These are phyloP conservation scores for Acestrorhynchus altus DNA, from an alignment of 2,797 vertebrate genomes.

Conservation along the genomic window DNA sequence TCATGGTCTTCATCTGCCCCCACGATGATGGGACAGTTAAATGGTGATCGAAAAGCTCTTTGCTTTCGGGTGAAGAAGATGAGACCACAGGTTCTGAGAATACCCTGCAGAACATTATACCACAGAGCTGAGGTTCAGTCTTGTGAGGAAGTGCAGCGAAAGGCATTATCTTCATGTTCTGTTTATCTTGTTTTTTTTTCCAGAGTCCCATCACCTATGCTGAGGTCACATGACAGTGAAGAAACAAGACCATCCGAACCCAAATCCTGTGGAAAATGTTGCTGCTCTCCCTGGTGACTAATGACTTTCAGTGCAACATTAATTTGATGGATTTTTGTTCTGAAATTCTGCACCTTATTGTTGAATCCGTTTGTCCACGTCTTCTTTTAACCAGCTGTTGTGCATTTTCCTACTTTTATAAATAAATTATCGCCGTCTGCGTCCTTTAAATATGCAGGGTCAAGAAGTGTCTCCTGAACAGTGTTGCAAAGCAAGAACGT, in stretches of 20 bases:
- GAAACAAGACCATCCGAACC: background rate
- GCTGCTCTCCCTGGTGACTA: conserved; percentile 42
- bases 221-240: conserved; percentile 94
- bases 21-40: too few species aligned
- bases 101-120: background rate
- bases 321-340: conserved; percentile 19
- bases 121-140: background rate
- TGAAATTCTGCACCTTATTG: conserved; percentile 8
- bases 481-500: conserved; percentile 18
- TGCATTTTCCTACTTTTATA: conserved; percentile 56
- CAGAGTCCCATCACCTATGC: conserved; percentile 90
- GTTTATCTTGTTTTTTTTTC: conserved; percentile 23
- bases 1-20: too few species aligned
- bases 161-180: background rate
- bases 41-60: background rate
- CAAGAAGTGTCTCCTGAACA: too few species aligned
- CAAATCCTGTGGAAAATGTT: conserved; percentile 14
- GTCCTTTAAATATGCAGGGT: conserved; percentile 19
- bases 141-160: background rate
- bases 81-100: background rate
- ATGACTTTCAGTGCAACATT: conserved; percentile 23
- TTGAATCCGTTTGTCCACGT: conserved; percentile 3
- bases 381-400: conserved; percentile 29
- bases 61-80: background rate
- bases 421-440: conserved; percentile 8